Conservation (phyloP, 1,140 invertebrate genomes). For the Drosophila tropicalis region DNA sequence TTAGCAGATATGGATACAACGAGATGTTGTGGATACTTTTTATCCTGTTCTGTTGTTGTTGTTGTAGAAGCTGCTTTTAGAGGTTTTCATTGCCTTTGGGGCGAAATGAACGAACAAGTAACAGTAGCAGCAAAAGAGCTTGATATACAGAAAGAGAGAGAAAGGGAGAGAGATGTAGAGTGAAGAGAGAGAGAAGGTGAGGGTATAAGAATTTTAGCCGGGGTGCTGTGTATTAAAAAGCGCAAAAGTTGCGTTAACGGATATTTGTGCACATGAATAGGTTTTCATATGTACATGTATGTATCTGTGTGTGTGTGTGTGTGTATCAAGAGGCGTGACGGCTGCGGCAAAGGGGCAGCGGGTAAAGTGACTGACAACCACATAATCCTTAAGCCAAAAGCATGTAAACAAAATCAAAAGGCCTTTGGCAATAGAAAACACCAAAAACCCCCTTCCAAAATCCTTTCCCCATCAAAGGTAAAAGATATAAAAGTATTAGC, state of each 20-base stretch:
- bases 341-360: neutral
- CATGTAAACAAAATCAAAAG: slow-evolving; percentile 51
- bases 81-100: slow-evolving; percentile 53
- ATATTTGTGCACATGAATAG: slow-evolving; percentile 59
- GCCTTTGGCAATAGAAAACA: slow-evolving; percentile 34
- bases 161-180: neutral
- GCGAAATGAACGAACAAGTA: slow-evolving; percentile 43
- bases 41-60: slow-evolving; percentile 32
- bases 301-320: slow-evolving; percentile 20
- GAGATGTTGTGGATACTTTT: slow-evolving; percentile 19
- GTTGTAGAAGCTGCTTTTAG: slow-evolving; percentile 54
- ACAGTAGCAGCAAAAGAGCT: slow-evolving; percentile 17
- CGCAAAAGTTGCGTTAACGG: slow-evolving; percentile 66
- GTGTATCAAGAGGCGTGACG: neutral
- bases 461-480: neutral
- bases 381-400: slow-evolving; percentile 64
- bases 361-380: slow-evolving; percentile 22
- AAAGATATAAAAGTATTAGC: slow-evolving; percentile 1
- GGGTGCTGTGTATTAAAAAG: slow-evolving; percentile 64
- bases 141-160: neutral
- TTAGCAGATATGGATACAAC: slow-evolving; percentile 12
- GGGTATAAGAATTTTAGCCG: slow-evolving; percentile 18
- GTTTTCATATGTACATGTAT: slow-evolving; percentile 31
- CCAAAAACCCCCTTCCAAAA: neutral
- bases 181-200: neutral